Evolutionary conservation across 2,888 invertebrate species (phyloP).

Genomic region (Gastrophysa polygoni): DNA sequence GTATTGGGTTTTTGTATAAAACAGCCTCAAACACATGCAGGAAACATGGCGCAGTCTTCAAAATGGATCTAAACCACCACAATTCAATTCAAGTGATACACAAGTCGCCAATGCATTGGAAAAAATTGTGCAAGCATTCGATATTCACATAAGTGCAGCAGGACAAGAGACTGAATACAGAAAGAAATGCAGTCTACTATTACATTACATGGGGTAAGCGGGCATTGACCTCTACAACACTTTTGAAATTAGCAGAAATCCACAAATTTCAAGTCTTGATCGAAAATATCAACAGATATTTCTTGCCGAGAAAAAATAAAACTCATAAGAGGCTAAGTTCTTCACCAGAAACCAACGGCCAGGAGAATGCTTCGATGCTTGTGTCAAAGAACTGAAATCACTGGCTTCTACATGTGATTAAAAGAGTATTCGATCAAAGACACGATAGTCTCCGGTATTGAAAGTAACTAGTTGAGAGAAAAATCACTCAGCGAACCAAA

Average conservation of each 20-base stretch:
- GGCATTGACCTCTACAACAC: conserved; percentile 11
- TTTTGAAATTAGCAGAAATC: conserved; percentile 3
- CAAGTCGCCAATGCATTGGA: conserved; percentile 8
- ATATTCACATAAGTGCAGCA: neutral
- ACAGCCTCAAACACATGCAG: no score
- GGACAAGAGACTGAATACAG: conserved; percentile 1
- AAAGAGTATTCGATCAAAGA: conserved; percentile 4
- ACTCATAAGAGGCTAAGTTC: conserved; percentile 11
- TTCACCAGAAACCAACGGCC: conserved; percentile 11
- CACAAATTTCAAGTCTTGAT: conserved; percentile 1
- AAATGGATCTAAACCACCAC: conserved; percentile 7
- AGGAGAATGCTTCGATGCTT: conserved; percentile 10
- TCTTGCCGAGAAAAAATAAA: conserved; percentile 1
- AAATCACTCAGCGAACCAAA: neutral
- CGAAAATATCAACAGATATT: conserved; percentile 4
- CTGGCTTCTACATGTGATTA: conserved; percentile 4
- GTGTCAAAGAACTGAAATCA: conserved; percentile 14
- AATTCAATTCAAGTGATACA: conserved; percentile 5
- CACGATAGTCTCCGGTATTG: conserved; percentile 2
- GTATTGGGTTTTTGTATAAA: no score
- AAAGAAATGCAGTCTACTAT: conserved; percentile 10
- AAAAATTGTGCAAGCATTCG: conserved; percentile 10
- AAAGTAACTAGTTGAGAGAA: neutral
- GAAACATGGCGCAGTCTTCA: conserved; percentile 10
- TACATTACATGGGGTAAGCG: conserved; percentile 9